Evolutionary conservation across 1,140 invertebrate genomes (phyloP).

Genomic region (Bilobella aurantiaca): DNA sequence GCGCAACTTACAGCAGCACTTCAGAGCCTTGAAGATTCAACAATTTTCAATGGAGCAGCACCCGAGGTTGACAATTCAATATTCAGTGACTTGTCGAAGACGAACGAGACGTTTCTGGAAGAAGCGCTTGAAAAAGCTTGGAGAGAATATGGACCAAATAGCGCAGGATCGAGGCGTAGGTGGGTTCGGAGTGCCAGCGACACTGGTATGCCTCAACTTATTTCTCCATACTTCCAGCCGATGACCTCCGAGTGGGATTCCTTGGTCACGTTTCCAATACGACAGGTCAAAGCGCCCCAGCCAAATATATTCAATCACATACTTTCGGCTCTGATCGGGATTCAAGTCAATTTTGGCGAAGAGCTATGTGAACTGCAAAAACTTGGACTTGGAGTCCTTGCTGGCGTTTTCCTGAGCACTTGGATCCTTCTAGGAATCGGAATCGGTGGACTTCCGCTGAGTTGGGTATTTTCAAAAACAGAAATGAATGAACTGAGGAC

Average conservation of each 20-base stretch:
- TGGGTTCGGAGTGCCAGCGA: neutral
- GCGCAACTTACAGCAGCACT: too few relatives aligned
- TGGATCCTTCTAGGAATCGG: conserved; percentile 25
- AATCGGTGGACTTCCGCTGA: conserved; percentile 20
- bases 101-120: conserved; percentile 8
- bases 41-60: neutral
- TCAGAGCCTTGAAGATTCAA: too few relatives aligned
- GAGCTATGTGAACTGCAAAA: conserved; percentile 18
- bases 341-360: conserved; percentile 33
- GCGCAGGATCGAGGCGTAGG: too few relatives aligned
- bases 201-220: neutral
- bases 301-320: conserved; percentile 19
- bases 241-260: conserved; percentile 31
- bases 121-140: conserved; percentile 26
- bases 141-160: neutral
- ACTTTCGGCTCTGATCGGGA: conserved; percentile 21
- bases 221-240: conserved; percentile 22
- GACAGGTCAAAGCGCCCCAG: neutral
- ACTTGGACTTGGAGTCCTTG: conserved; percentile 13
- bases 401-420: conserved; percentile 17
- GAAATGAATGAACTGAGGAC: too few relatives aligned
- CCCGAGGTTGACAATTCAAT: neutral
- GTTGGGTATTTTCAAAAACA: neutral
- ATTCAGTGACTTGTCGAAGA: too few relatives aligned
- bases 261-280: conserved; percentile 5